Evolutionary conservation across 2,797 vertebrate genomes (phyloP).

Genomic region (Scolopax rusticola): DNA sequence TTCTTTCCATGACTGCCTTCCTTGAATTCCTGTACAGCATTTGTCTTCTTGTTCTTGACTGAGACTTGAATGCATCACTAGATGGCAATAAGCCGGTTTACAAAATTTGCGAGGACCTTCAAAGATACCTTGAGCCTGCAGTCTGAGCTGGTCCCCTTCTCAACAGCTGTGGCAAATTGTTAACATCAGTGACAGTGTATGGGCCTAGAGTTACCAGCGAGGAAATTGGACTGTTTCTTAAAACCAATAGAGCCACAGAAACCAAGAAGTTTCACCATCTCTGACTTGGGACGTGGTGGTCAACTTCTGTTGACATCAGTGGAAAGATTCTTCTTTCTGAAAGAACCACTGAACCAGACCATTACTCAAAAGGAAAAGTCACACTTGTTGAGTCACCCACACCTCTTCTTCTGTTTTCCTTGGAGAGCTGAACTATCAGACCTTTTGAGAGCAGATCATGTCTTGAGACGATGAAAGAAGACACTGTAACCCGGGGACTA

Average conservation of each 20-base stretch:
- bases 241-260: background rate
- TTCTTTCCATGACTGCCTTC: background rate
- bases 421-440: background rate
- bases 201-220: background rate
- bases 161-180: background rate
- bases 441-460: background rate
- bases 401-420: conserved; percentile 4
- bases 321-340: conserved; percentile 15
- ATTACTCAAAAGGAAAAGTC: conserved; percentile 53
- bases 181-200: background rate
- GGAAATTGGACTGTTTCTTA: background rate
- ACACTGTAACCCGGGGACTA: background rate
- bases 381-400: background rate
- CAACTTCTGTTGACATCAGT: conserved; percentile 18
- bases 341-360: background rate
- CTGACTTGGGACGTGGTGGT: background rate
- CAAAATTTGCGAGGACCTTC: background rate
- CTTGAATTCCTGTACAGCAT: background rate
- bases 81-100: background rate
- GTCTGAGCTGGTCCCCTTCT: background rate
- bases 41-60: background rate
- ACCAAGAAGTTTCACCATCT: conserved; percentile 3
- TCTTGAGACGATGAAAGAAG: background rate
- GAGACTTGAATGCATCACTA: background rate
- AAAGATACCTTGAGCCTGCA: background rate